Base-by-base conservation (phyloP, 1,140 invertebrate genomes). In the Calephelis virginiensis region DNA sequence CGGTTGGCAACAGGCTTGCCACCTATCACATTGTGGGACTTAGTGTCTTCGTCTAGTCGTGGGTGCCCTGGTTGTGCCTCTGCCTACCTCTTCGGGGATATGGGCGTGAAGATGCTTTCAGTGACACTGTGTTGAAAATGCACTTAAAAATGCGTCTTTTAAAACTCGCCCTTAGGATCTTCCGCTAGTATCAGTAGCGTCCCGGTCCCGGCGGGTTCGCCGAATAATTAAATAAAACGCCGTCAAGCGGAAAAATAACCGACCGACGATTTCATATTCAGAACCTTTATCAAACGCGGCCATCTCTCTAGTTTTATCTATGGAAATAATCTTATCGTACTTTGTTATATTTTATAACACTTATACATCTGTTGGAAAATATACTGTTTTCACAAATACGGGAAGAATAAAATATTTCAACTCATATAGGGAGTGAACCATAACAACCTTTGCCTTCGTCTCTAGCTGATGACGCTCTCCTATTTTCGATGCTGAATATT, bases 221-320 rank as follows among this genome's bases (percentile, higher is more conserved):
- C 61, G 64, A 69, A 68, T 78, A 78, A 78, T 78, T 74, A 75
- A 78, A 78, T 78, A 73, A 77, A 72, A 71, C 64, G 50, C 61
- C 63, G 64, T 65, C 69, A 63, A 64, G 70, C 70, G 72, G 73
- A 73, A 77, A 75, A 75, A 73, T 73, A 75, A 72, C 71, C 67
- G 62, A 62, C 53, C 66, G 66, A 68, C 71, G 68, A 66, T 71
- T 64, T 48, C 66, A 68, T 69, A 71, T 73, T 67, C 66, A 73
- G 69, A 70, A 63, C 63, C 47, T 56, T 68, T 59, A 66, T 56
- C 53, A 17, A 38, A 56, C 28, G 5, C 53, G 11, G 53, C 37
- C 37, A 56, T 56, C 53, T 56, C 17, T 56, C 53, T 43, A 43
- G 53, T 56, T 56, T 56, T 37, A 56, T 56, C 53, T 37, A 56